Base-by-base conservation (phyloP, 2,888 invertebrate species). In the Mongoloraphidia duomilia region DNA sequence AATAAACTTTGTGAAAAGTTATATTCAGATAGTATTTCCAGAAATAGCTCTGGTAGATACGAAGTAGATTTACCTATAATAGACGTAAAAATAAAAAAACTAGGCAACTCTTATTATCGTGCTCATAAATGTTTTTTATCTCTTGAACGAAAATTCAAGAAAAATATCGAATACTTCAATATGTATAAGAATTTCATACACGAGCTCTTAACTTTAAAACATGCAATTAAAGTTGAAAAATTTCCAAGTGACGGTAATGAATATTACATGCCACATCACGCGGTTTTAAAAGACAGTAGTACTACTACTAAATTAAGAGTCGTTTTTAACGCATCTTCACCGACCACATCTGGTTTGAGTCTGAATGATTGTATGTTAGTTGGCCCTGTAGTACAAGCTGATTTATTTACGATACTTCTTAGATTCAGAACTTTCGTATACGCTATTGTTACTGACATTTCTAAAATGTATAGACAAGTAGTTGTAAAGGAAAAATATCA, bases 101-200 rank as follows among this genome's bases (percentile, higher is more conserved):
- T 55, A 48, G 54, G 53, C n/a, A 34, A 53, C n/a, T 53, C 52
- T 3, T 45, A 44, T 38, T 10, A 13, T 10, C 43, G 11, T n/a
- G 53, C 52, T 8, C 10, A 36, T n/a, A 41, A 40, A 12, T 17
- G 52, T 38, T 55, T 56, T 43, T 46, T 46, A n/a, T 38, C 42
- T 9, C 40, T 52, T 36, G 55, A 54, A 42, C 34, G 50, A 41
- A 49, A 42, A 50, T 51, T 57, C 13, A 2, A 43, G 11, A 49
- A 49, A 33, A 52, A 55, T 48, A 9, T 13, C 9, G 13, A 49
- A 40, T 40, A 9, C 13, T 40, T 40, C 12, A 40, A 40, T 8
- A 11, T 9, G 8, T 47, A 47, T 14, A 47, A 47, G 41, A 10
- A 10, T 10, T 47, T 47, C 33, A 47, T 47, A 8, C 13, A 40